Conservation (phyloP, 2,797 vertebrate species). For the Taenioides sp. region DNA sequence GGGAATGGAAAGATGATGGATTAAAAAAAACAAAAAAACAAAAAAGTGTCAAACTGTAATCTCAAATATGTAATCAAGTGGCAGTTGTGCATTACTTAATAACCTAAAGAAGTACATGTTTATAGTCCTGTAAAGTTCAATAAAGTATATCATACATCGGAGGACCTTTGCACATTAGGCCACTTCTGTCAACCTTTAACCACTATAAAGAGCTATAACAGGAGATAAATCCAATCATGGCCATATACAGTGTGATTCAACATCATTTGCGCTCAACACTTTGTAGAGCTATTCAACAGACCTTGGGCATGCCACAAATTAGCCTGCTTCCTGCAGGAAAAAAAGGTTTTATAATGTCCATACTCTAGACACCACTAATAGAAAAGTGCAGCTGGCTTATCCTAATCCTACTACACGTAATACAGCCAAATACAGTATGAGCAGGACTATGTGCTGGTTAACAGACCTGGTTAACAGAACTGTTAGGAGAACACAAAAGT, state of each 20-base stretch:
- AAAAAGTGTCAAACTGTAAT: not conserved
- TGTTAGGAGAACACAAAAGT: conserved; percentile 45
- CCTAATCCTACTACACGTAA: not conserved
- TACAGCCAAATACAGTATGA: conserved; percentile 15
- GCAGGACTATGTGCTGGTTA: conserved; percentile 16
- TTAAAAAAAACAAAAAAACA: too few relatives aligned
- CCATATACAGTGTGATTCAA: conserved; percentile 18
- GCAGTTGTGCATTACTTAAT: not conserved
- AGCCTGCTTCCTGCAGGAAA: not conserved
- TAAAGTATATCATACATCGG: conserved; percentile 36
- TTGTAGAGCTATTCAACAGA: not conserved
- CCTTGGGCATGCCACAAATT: not conserved
- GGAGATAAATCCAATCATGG: conserved; percentile 53
- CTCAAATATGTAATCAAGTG: conserved; percentile 19
- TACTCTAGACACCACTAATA: not conserved
- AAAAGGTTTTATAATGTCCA: not conserved
- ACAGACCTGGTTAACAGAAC: conserved; percentile 22
- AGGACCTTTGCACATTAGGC: conserved; percentile 69
- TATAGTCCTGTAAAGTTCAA: conserved; percentile 33
- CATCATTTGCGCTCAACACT: not conserved
- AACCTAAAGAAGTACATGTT: conserved; percentile 31
- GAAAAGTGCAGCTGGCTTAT: not conserved
- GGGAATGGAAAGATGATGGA: not conserved
- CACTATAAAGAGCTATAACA: conserved; percentile 60
- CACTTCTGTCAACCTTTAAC: conserved; percentile 69